Base-by-base conservation (phyloP, 2,888 invertebrate genomes). In the Dromius quadrimaculatus region DNA sequence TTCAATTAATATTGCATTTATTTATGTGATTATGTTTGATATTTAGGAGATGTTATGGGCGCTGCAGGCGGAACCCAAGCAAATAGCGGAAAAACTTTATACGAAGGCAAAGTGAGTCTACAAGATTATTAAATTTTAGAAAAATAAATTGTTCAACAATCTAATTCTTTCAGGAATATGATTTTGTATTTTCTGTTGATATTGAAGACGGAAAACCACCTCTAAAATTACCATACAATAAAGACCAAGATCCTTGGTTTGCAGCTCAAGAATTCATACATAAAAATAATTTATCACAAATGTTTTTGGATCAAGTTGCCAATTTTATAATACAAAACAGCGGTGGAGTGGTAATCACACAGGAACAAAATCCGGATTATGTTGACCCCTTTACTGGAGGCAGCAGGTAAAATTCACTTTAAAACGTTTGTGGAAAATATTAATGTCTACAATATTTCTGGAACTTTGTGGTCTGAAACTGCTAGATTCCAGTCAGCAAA, bases 181-280 rank as follows among this genome's bases (percentile, higher is more conserved):
- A 98, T 83, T 97, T 89, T 83, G 97, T 98, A 22, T 98, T 98
- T 81, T 92, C 90, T 74, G 95, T 98, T n/a, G 97, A 97, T 77
- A 91, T 98, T 66, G 93, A 96, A 78, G 97, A 97, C 78, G 94
- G 93, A 0, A 89, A 89, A 54, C 94, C 94, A 0, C 89, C 95
- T 0, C 84, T 97, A 13, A 96, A 98, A 81, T 84, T 98, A 73
- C 97, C 97, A 0, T 98, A 91, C 81, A 97, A 98, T 82, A 87
- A 86, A 71, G 89, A 87, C 15, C 94, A 98, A 75, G 97, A 98
- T 83, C 96, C 97, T 0, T 98, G 95, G 92, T 86, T 88, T 62
- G 93, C 92, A 0, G 97, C 98, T 0, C 95, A 98, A 80, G 85
- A 88, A 22, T 98, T 98, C 80, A 92, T 98, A 73, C 90, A 94